These are phyloP conservation scores for Pantherophis alleghaniensis DNA, from an alignment of 2,797 vertebrate genomes.

Conservation along the genomic window DNA sequence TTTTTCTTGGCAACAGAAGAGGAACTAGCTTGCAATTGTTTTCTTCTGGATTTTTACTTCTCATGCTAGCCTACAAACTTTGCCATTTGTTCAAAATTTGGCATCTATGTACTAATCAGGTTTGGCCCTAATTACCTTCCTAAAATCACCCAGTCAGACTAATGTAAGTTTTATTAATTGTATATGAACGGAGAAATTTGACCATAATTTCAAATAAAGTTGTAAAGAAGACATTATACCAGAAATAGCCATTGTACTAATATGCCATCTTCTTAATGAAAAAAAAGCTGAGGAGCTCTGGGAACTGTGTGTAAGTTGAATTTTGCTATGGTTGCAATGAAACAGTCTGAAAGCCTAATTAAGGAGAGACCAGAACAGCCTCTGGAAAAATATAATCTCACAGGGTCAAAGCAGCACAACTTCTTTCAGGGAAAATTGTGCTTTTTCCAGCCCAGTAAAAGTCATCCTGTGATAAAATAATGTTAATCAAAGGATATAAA, in stretches of 20 bases:
- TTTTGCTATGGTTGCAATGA: conserved; percentile 11
- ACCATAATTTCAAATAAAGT: neutral
- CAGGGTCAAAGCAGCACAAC: conserved; percentile 6
- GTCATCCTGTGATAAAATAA: conserved; percentile 23
- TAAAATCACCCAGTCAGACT: neutral
- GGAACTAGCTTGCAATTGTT: neutral
- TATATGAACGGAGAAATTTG: neutral
- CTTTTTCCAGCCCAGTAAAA: neutral
- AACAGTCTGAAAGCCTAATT: conserved; percentile 9
- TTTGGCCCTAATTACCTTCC: neutral
- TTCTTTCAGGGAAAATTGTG: conserved; percentile 1
- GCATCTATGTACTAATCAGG: neutral
- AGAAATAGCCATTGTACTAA: neutral
- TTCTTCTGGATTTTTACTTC: neutral
- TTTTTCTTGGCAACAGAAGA: neutral
- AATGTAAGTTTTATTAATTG: neutral
- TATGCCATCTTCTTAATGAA: neutral
- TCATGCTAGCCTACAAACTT: neutral
- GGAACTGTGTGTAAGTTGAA: neutral
- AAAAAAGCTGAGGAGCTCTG: neutral
- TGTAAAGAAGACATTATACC: neutral
- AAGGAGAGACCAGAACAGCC: neutral
- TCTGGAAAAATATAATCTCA: conserved; percentile 15
- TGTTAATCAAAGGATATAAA: conserved; percentile 29
- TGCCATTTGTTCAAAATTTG: neutral